Base-by-base conservation (phyloP, 2,888 invertebrate species). In the Yponomeuta plumbellus region DNA sequence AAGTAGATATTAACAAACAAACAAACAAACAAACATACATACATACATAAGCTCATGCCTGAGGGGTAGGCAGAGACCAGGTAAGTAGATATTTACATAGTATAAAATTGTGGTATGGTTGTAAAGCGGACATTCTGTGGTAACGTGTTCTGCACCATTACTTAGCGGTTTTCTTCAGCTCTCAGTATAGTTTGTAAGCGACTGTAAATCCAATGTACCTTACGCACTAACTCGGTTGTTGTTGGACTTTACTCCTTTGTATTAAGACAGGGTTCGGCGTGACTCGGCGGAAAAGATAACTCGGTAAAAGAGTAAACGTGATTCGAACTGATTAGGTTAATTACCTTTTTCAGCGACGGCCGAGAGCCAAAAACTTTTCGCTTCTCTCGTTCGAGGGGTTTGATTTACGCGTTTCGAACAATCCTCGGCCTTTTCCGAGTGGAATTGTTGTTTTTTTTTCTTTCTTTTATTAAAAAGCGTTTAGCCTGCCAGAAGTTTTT, bases 321-420 rank as follows among this genome's bases (percentile, higher is more conserved):
- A 59, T 59, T 59, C 59, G 23, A 22, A 21, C 59, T 59, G 59
- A 59, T 59, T 59, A 59, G 22, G 59, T 59, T 23, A 59, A 59
- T 59, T 59, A 21, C 22, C 59, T 59, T 59, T 21, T 59, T 22
- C 59, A 57, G 57, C n/a, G 8, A 1, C 34, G 8, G 23, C 59
- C 21, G 59, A 59, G 23, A 11, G 59, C 21, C 22, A 11, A 59
- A 21, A 59, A 59, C 23, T 59, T 59, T 59, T 59, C 22, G 59
- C 59, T 22, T 21, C 10, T 57, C 21, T 57, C 20, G 57, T 57
- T 57, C 21, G 20, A 57, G 21, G 23, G 59, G 22, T 59, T 59
- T 59, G 59, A 59, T 59, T 59, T 59, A 59, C 59, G 59, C 59
- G 59, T 59, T 59, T 59, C 22, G 2, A 52, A 52, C 44, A 52